These are phyloP conservation scores for Pangasianodon hypophthalmus DNA, from an alignment of 2,113 vertebrate genomes.

Conservation along the genomic window DNA sequence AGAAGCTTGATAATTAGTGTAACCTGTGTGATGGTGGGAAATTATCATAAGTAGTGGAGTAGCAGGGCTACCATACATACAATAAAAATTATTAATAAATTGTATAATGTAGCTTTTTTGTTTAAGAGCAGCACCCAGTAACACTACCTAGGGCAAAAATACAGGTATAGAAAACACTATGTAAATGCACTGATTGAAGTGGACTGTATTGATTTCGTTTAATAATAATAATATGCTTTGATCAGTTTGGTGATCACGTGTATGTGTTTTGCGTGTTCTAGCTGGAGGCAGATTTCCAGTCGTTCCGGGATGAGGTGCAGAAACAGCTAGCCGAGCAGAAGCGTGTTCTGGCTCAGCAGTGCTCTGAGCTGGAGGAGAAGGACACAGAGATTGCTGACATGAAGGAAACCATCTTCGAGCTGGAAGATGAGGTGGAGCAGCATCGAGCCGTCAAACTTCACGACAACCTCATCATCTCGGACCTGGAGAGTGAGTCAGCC, in stretches of 20 bases:
- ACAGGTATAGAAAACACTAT: not conserved
- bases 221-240: not conserved
- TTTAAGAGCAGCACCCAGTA: not conserved
- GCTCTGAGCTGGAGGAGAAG: slow-evolving; percentile 80
- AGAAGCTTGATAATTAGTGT: not conserved
- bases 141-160: not conserved
- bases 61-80: not conserved
- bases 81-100: not conserved
- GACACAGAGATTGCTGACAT: slow-evolving; percentile 83
- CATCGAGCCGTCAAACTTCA: slow-evolving; percentile 88
- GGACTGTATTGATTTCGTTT: not conserved
- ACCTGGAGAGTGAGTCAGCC: slow-evolving; percentile 81
- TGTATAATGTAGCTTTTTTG: not conserved
- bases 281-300: slow-evolving; percentile 82
- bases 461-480: slow-evolving; percentile 86
- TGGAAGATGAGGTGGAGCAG: slow-evolving; percentile 89
- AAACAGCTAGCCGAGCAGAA: slow-evolving; percentile 82
- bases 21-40: not conserved
- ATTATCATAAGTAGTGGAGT: not conserved
- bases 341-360: slow-evolving; percentile 78
- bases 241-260: not conserved
- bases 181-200: not conserved
- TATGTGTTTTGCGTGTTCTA: slow-evolving; percentile 48
- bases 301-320: slow-evolving; percentile 82
- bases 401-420: slow-evolving; percentile 88